Evolutionary conservation across 2,113 vertebrate species (phyloP), one percentile per base, ranked within the genome.

Genomic region (Brachionichthys hirsutus): DNA sequence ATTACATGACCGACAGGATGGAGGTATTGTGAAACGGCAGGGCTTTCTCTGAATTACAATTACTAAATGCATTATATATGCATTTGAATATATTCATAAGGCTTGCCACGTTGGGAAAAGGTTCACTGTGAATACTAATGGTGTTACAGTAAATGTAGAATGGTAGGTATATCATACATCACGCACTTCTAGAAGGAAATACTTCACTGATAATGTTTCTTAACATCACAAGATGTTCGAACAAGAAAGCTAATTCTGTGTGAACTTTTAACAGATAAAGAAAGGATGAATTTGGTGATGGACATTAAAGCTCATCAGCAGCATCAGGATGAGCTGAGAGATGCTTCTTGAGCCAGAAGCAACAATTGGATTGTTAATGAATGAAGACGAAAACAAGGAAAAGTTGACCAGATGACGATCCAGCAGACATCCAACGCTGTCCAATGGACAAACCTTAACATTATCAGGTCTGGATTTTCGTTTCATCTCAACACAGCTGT

Each of bases 31-130:
- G 46, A 36, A 16, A 62, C 12, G 43, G 75, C 68, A 77, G 78
- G 74, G 13, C 83, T 83, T 85, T 70, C 18, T 67, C 55, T 75
- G 75, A 51, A 76, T 57, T 30, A 54, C 77, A 72, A 72, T 58
- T 15, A 58, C 19, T 59, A 50, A 73, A 87, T 85, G 80, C 67
- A 84, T 85, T 54, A 74, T 58, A 46, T 53, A 84, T 85, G 82
- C 70, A 85, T 82, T 75, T 63, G 60, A 49, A 82, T 76, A 67
- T 67, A 74, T 82, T 73, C 54, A 78, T 63, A 66, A 58, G 56
- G 70, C 65, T 70, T 68, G 54, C 73, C 54, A 63, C 40, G 66
- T 35, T 43, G 55, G 24, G 52, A 56, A 66, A 68, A 71, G 67
- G 22, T 47, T 68, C 24, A 51, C 12, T 34, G 54, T 80, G 68